These are phyloP conservation scores for Hemiprocne comata DNA, from an alignment of 2,113 vertebrate species.

Conservation along the genomic window DNA sequence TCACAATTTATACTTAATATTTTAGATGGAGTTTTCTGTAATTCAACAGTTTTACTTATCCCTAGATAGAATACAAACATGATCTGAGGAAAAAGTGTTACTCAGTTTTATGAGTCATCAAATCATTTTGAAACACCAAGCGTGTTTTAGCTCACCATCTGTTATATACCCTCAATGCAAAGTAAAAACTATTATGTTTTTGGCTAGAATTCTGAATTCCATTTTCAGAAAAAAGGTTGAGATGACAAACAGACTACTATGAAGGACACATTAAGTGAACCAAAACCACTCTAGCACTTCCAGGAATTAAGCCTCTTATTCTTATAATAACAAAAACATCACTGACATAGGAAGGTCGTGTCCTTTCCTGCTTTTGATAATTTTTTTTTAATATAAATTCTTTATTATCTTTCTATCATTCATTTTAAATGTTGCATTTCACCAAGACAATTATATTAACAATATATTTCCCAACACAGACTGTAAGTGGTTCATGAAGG, in stretches of 20 bases:
- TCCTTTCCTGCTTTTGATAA: not conserved
- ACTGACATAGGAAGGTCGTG: constrained; percentile 23
- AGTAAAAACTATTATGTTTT: constrained; percentile 42
- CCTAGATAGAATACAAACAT: constrained; percentile 36
- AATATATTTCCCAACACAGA: not conserved
- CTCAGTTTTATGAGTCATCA: constrained; percentile 42
- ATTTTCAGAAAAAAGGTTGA: constrained; percentile 36
- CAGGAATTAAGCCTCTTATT: constrained; percentile 65
- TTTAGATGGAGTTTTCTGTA: not conserved
- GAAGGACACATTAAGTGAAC: constrained; percentile 34
- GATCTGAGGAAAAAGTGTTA: not conserved
- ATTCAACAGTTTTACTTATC: constrained; percentile 29
- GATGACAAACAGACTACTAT: constrained; percentile 67
- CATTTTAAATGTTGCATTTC: constrained; percentile 9
- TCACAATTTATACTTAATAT: not conserved
- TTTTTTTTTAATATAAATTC: constrained; percentile 18
- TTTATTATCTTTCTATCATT: constrained; percentile 10
- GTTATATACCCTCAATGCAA: constrained; percentile 45
- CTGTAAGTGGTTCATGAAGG: not conserved
- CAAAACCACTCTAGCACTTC: constrained; percentile 30
- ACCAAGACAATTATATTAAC: not conserved
- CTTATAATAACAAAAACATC: constrained; percentile 28
- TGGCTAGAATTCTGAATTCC: constrained; percentile 59
- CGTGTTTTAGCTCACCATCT: constrained; percentile 29
- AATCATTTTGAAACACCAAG: constrained; percentile 2